phyloP scores from a whole-genome alignment of 1,140 invertebrate species.

The Ptiloglossa arizonensis region DNA sequence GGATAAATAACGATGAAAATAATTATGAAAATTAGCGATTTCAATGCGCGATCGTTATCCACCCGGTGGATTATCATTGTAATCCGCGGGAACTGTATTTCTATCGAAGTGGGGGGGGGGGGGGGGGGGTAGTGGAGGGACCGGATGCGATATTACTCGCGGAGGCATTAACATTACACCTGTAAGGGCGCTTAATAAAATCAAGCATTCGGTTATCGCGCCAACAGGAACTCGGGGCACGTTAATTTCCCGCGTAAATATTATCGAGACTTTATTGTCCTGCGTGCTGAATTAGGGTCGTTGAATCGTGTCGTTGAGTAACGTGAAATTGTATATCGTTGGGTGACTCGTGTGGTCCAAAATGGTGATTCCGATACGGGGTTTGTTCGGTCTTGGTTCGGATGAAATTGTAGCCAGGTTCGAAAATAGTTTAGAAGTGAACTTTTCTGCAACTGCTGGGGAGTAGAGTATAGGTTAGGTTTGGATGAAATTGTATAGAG shows the following conservation, averaged over 20 bases:
- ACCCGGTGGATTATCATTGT: conserved; percentile 34
- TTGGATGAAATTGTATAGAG: no score
- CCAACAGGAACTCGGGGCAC: neutral
- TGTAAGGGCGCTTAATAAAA: conserved; percentile 41
- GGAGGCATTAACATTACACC: conserved; percentile 31
- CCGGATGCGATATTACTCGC: conserved; percentile 7
- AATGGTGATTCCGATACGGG: neutral
- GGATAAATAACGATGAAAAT: conserved; percentile 15
- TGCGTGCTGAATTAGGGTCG: neutral
- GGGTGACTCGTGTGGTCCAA: neutral
- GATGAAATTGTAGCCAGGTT: no score
- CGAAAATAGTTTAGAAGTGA: no score
- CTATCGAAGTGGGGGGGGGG: no score
- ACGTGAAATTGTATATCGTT: no score
- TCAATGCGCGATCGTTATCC: conserved; percentile 36
- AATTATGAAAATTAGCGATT: conserved; percentile 51
- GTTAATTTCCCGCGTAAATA: conserved; percentile 49
- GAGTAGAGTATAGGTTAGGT: no score
- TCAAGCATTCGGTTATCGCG: conserved; percentile 36
- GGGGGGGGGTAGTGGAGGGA: no score
- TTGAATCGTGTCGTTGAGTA: conserved; percentile 3
- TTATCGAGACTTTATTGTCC: conserved; percentile 37
- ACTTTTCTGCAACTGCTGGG: no score
- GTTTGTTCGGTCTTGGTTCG: no score
- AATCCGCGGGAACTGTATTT: conserved; percentile 13